Conservation (phyloP, 2,888 invertebrate genomes). For the Desoria tigrina region DNA sequence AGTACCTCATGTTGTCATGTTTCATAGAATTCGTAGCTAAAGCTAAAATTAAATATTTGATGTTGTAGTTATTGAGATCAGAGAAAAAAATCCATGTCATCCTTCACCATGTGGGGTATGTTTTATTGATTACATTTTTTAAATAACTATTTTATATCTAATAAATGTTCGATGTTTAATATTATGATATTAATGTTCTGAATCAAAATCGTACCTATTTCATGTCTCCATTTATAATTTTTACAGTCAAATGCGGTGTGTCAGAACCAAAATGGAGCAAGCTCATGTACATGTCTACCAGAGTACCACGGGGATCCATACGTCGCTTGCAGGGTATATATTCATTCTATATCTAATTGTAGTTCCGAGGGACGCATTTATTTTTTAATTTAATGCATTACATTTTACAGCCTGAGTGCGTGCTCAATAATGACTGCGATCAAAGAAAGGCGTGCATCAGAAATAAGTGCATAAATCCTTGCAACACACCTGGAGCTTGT, state of each 20-base stretch:
- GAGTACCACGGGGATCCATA: constrained; percentile 87
- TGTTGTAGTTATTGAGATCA: not conserved
- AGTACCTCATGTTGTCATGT: too few relatives aligned
- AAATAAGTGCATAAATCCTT: constrained; percentile 44
- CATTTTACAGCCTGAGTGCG: constrained; percentile 83
- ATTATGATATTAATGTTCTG: too few relatives aligned
- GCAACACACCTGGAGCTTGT: constrained; percentile 70
- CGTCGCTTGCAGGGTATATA: constrained; percentile 81
- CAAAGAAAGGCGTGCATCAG: constrained; percentile 32
- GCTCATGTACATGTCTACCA: constrained; percentile 80
- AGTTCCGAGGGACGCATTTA: too few relatives aligned
- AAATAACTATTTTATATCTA: not conserved
- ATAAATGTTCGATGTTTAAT: too few relatives aligned
- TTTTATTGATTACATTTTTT: too few relatives aligned
- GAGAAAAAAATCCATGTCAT: constrained; percentile 60
- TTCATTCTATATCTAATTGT: too few relatives aligned
- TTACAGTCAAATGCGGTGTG: constrained; percentile 72
- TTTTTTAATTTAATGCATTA: too few relatives aligned
- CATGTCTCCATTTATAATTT: too few relatives aligned
- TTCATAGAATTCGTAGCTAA: too few relatives aligned
- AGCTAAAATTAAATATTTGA: not conserved
- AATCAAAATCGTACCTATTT: too few relatives aligned
- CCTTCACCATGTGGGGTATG: constrained; percentile 64
- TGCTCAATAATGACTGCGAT: constrained; percentile 67
- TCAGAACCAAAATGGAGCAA: constrained; percentile 67